phyloP scores from a whole-genome alignment of 2,797 vertebrate genomes.

The Dipus sagitta region DNA sequence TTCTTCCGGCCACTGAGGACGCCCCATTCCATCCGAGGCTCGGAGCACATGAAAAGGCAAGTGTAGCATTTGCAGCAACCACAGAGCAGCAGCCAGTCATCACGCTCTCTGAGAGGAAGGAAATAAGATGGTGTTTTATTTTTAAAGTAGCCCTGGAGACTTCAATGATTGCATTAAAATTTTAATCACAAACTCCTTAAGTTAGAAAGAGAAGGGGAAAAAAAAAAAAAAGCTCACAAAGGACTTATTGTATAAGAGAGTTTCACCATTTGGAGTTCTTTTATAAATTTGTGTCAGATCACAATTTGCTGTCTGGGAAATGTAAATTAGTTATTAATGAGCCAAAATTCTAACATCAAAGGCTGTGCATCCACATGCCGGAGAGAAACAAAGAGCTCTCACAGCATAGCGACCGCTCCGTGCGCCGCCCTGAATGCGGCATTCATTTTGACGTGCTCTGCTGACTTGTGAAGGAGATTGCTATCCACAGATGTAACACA shows the following conservation, averaged over 20 bases:
- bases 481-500: neutral
- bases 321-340: slow-evolving; percentile 89
- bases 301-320: slow-evolving; percentile 87
- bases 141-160: slow-evolving; percentile 82
- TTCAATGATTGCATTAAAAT: slow-evolving; percentile 86
- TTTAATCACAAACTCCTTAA: slow-evolving; percentile 87
- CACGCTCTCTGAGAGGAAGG: slow-evolving; percentile 73
- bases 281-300: slow-evolving; percentile 87
- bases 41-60: slow-evolving; percentile 68
- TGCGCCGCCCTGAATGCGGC: slow-evolving; percentile 26
- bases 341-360: slow-evolving; percentile 86
- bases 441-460: slow-evolving; percentile 50
- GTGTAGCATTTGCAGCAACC: slow-evolving; percentile 72
- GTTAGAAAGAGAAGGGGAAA: slow-evolving; percentile 35
- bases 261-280: slow-evolving; percentile 85
- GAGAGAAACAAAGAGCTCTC: slow-evolving; percentile 83
- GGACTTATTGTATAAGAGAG: slow-evolving; percentile 83
- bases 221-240: slow-evolving; percentile 84
- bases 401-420: slow-evolving; percentile 47
- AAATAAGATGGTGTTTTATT: slow-evolving; percentile 83
- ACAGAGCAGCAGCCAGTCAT: slow-evolving; percentile 59
- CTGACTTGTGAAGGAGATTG: slow-evolving; percentile 52
- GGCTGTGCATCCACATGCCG: slow-evolving; percentile 72
- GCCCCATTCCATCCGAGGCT: slow-evolving; percentile 64
- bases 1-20: slow-evolving; percentile 35